Evolutionary conservation across 2,888 invertebrate species (phyloP).

Genomic region (Phoronis australis): DNA sequence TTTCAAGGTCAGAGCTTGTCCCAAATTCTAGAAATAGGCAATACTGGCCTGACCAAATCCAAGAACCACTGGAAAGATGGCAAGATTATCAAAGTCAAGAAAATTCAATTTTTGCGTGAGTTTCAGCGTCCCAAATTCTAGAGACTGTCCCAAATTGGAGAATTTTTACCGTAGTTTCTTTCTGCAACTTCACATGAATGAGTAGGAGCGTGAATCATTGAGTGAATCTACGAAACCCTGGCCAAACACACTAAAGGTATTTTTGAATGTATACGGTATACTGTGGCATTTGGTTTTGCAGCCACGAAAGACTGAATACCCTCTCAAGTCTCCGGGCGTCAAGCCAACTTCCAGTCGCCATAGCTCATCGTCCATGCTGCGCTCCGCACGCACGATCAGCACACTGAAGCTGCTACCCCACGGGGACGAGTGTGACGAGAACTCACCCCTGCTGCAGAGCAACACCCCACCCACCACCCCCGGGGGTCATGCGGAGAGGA

Average conservation of each 20-base stretch:
- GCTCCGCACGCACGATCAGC: too few relatives aligned
- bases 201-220: neutral
- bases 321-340: conserved; percentile 82
- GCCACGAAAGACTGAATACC: conserved; percentile 77
- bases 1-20: neutral
- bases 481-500: too few relatives aligned
- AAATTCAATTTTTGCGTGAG: too few relatives aligned
- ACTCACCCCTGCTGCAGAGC: conserved; percentile 36
- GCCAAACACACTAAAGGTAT: neutral
- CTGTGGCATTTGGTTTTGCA: conserved; percentile 41
- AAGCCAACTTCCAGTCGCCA: conserved; percentile 61
- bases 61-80: too few relatives aligned
- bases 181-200: neutral
- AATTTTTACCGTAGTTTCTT: too few relatives aligned
- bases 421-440: conserved; percentile 45
- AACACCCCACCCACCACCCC: conserved; percentile 52
- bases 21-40: too few relatives aligned
- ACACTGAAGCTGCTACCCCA: too few relatives aligned
- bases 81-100: too few relatives aligned
- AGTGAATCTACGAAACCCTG: conserved; percentile 1
- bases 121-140: too few relatives aligned
- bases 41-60: too few relatives aligned
- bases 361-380: conserved; percentile 25
- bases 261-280: conserved; percentile 2
- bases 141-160: too few relatives aligned